These are phyloP conservation scores for Petrophora chlorosata DNA, from an alignment of 2,888 invertebrate species.

Conservation along the genomic window DNA sequence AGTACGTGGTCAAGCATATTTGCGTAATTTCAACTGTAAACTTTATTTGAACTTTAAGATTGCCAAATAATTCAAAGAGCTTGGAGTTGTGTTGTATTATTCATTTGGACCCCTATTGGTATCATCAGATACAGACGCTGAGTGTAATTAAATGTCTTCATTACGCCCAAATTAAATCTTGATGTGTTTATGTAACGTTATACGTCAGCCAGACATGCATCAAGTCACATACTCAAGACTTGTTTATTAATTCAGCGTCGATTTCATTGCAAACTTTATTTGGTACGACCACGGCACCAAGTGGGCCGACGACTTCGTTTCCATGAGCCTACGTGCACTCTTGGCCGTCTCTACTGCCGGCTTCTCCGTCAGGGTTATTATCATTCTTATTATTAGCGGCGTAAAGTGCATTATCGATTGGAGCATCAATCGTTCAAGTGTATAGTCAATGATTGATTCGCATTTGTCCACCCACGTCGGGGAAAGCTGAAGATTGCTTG, in stretches of 20 bases:
- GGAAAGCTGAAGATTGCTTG: constrained; percentile 66
- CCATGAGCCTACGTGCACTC: constrained; percentile 57
- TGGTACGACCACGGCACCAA: constrained; percentile 49
- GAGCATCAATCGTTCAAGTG: constrained; percentile 15
- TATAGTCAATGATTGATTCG: constrained; percentile 52
- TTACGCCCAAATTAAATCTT: constrained; percentile 20
- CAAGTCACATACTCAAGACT: constrained; percentile 43
- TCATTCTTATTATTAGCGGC: constrained; percentile 39
- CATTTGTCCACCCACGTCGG: constrained; percentile 49
- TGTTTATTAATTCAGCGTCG: constrained; percentile 49
- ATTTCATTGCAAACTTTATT: constrained; percentile 60
- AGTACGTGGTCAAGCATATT: constrained; percentile 12
- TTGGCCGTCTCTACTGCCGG: constrained; percentile 39
- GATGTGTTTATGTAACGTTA: background rate
- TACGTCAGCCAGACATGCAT: constrained; percentile 34
- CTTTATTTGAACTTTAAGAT: background rate
- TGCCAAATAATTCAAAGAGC: background rate
- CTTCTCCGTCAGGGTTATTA: constrained; percentile 30
- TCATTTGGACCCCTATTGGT: background rate
- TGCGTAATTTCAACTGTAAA: constrained; percentile 12
- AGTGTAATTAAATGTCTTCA: constrained; percentile 15
- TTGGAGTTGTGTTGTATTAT: background rate
- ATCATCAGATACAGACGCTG: background rate
- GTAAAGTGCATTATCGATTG: constrained; percentile 45
- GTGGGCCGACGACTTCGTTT: constrained; percentile 56